These are phyloP conservation scores for Rhopalosiphum padi DNA, from an alignment of 1,140 invertebrate genomes.

Conservation along the genomic window DNA sequence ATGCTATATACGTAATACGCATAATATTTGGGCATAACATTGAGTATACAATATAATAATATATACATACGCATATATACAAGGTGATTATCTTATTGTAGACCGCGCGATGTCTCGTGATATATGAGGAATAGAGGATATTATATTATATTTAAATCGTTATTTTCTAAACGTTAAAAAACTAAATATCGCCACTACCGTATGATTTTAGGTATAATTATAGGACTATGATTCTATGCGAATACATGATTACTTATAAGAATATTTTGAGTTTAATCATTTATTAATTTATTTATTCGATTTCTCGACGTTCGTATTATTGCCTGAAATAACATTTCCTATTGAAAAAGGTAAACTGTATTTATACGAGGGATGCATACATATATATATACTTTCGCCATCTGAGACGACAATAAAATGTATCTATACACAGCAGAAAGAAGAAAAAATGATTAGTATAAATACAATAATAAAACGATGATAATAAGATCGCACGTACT, in stretches of 20 bases:
- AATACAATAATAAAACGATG: neutral
- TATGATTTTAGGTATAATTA: too few species aligned
- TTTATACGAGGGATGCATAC: neutral
- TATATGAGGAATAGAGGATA: neutral
- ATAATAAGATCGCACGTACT: neutral
- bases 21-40: neutral
- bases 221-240: too few species aligned
- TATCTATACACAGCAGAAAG: neutral
- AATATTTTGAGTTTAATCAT: neutral
- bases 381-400: neutral
- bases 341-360: neutral
- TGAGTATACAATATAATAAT: neutral
- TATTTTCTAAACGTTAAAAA: neutral
- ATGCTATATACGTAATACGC: neutral
- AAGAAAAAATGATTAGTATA: neutral
- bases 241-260: too few species aligned
- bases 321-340: neutral
- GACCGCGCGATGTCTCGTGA: neutral
- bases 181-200: too few species aligned
- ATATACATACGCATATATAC: neutral
- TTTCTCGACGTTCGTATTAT: neutral
- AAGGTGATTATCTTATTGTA: neutral
- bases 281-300: neutral
- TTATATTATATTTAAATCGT: neutral
- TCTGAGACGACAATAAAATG: neutral